Conservation (phyloP, 2,888 invertebrate genomes). For the Drosophila tanythrix region DNA sequence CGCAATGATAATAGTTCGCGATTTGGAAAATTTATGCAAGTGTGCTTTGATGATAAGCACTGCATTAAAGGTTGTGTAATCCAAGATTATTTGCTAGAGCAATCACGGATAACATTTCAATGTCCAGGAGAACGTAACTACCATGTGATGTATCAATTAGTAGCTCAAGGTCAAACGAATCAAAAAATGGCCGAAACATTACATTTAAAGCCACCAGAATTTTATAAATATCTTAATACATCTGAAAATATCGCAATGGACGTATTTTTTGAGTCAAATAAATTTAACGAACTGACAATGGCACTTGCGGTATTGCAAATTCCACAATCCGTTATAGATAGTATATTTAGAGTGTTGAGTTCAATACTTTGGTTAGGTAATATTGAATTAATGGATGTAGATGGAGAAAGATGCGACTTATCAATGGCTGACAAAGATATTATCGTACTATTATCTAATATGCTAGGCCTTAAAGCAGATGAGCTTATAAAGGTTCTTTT, state of each 20-base stretch:
- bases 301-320: conserved; percentile 96
- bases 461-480: conserved; percentile 91
- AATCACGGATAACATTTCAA: conserved; percentile 95
- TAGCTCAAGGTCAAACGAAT: conserved; percentile 93
- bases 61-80: conserved; percentile 96
- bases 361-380: conserved; percentile 97
- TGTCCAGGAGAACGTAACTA: conserved; percentile 95
- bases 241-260: conserved; percentile 90
- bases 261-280: conserved; percentile 88
- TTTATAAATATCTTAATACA: conserved; percentile 93
- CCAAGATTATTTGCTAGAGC: conserved; percentile 95
- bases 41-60: conserved; percentile 94
- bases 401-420: conserved; percentile 93
- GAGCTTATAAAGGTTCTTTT: conserved; percentile 91
- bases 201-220: conserved; percentile 90
- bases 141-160: conserved; percentile 96
- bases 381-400: conserved; percentile 92
- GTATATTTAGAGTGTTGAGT: conserved; percentile 94
- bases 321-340: conserved; percentile 93
- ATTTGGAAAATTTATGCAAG: conserved; percentile 98
- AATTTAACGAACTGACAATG: conserved; percentile 93
- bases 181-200: conserved; percentile 90
- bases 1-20: conserved; percentile 96
- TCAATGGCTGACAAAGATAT: conserved; percentile 90
- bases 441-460: conserved; percentile 89